Evolutionary conservation across 2,888 invertebrate genomes (phyloP), one percentile per base, ranked within the genome.

Genomic region (Chaitophorus viminalis): DNA sequence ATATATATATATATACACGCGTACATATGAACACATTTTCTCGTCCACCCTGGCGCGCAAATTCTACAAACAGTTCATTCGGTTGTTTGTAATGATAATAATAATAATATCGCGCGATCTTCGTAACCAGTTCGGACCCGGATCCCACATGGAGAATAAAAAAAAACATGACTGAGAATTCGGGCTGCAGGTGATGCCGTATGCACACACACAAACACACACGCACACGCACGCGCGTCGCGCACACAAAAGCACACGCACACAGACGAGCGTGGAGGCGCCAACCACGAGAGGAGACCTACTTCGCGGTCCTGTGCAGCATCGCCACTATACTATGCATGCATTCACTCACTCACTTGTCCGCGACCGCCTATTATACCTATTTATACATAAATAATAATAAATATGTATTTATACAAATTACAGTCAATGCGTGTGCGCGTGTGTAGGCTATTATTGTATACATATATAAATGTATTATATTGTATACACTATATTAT

Each of bases 261-360:
- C 39, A 29, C n/a, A 39, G 25, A 60, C 81, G 39, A 68, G 29
- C 68, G 31, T 25, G 17, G 68, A 81, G 70, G 70, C 82, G 82
- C 72, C 72, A 72, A 72, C 72, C 82, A 5, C 72, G 72, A 82
- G 72, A 82, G 82, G 72, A 82, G 82, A 82, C 82, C 82, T 82
- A 82, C 82, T 82, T 82, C 70, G 46, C 17, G 29, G 79, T n/a
- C 36, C 36, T n/a, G 9, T 29, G 31, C 70, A 31, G 68, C 70
- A 31, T 70, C 82, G 82, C 70, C n/a, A 39, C 31, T 46, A 46
- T 14, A 5, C n/a, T 36, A 6, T 36, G 14, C 70, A 21, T 29
- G 4, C 39, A 14, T 33, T 60, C 70, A 70, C 46, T 70, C 39
- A 25, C 14, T 25, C 60, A n/a, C 54, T 4, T 33, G 4, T 33